phyloP scores from a whole-genome alignment of 2,797 vertebrate species.

The Threskiornis aethiopicus region DNA sequence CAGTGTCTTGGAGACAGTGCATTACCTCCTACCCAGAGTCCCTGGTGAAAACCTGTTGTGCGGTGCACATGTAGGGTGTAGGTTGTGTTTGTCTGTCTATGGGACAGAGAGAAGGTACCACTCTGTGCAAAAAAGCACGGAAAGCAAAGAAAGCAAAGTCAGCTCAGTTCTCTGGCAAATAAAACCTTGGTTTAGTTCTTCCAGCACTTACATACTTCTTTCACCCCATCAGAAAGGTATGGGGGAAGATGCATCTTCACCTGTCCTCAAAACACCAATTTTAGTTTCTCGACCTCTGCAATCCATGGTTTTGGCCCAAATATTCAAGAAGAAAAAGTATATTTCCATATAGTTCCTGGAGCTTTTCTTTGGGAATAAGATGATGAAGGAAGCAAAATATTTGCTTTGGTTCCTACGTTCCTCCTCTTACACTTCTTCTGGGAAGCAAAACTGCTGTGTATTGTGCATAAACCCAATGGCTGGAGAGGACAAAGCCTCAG shows the following conservation, averaged over 20 bases:
- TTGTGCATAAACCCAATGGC: not conserved
- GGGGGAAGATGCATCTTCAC: not conserved
- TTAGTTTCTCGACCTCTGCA: not conserved
- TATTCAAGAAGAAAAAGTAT: not conserved
- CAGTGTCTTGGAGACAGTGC: not conserved
- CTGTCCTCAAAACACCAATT: not conserved
- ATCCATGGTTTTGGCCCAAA: not conserved
- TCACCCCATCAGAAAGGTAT: not conserved
- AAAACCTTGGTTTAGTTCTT: not conserved
- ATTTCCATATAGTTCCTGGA: not conserved
- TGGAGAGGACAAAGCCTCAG: not conserved
- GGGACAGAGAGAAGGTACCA: not conserved
- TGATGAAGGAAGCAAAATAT: not conserved
- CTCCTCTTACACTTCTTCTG: not conserved
- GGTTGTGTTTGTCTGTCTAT: not conserved
- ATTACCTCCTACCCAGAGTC: not conserved
- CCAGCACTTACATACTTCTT: not conserved
- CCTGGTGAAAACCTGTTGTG: not conserved
- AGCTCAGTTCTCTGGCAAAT: not conserved
- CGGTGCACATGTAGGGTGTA: not conserved
- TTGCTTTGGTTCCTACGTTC: not conserved
- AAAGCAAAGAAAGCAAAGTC: not conserved
- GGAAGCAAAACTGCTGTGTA: not conserved
- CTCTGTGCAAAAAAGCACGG: not conserved
- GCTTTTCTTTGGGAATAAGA: not conserved